Base-by-base conservation (phyloP, 1,140 invertebrate genomes). In the Musca vetustissima region DNA sequence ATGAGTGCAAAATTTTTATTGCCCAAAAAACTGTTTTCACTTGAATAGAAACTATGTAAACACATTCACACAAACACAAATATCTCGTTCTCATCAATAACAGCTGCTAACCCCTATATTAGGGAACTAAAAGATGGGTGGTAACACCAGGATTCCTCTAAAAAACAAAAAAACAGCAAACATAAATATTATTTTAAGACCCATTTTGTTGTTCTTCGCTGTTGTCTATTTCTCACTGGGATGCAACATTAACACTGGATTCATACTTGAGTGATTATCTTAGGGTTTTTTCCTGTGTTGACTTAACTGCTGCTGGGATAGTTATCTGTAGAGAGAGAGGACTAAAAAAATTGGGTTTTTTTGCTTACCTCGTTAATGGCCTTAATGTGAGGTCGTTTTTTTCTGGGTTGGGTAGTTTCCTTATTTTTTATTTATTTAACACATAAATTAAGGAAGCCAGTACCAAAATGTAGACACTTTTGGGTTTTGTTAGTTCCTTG, bases 31-130 rank as follows among this genome's bases (percentile, higher is more conserved):
- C n/a, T n/a, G n/a, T n/a, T 11, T 43, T 43, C 36, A 43, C 6
- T 43, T 1, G 36, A 7, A 43, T 43, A 11, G 11, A 43, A 43
- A 43, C 36, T 43, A 13, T 7, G 36, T 8, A 43, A 43, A 43
- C 36, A 43, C 36, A 43, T 28, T 8, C 28, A n/a, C n/a, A n/a
- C n/a, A n/a, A n/a, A n/a, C n/a, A n/a, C n/a, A 32, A 32, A 3
- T 32, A 32, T 32, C 36, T 43, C 6, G 36, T 11, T 43, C 36
- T 9, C 36, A 43, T 43, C 36, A 43, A 43, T 28, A 19, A 61
- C 57, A 61, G 57, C 57, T 61, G 57, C 57, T 61, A n/a, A 61
- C 57, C 57, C 57, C 17, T 61, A 61, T 59, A 25, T 43, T 43
- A 43, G 36, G n/a, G 1, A 43, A 43, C 36, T 13, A 43, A 43